Percentiles rank a stretch among this genome's conserved stretches.
These are phyloP conservation scores for Scomber colias DNA, from an alignment of 2,113 vertebrate genomes.

Conservation along the genomic window DNA sequence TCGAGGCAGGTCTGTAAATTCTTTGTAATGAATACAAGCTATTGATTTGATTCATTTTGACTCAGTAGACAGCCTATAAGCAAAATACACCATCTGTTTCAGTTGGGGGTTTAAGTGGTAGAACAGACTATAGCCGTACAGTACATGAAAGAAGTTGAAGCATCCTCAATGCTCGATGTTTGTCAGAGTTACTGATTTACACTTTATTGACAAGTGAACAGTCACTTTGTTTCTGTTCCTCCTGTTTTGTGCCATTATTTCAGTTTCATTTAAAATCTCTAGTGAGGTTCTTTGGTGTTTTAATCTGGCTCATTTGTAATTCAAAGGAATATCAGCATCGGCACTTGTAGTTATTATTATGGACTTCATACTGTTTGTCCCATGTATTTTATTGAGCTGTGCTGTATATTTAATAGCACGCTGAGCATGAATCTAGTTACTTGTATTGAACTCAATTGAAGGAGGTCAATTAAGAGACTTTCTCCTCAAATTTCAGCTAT, in stretches of 20 bases:
- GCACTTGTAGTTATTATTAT: not conserved
- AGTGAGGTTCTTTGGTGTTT: not conserved
- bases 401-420: not conserved
- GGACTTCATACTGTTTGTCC: not conserved
- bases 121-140: constrained; percentile 15
- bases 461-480: not conserved
- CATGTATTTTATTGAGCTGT: not conserved
- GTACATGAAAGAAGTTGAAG: constrained; percentile 11
- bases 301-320: not conserved
- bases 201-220: no score
- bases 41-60: constrained; percentile 58
- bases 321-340: not conserved
- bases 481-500: not conserved
- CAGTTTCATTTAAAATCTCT: not conserved
- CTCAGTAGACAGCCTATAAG: constrained; percentile 42
- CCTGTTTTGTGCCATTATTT: not conserved
- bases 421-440: not conserved
- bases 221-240: not conserved
- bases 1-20: constrained; percentile 38
- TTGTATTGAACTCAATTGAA: not conserved
- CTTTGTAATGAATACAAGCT: constrained; percentile 41
- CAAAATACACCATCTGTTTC: constrained; percentile 45
- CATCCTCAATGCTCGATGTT: constrained; percentile 13
- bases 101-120: constrained; percentile 2
- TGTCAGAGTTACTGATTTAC: not conserved